Evolutionary conservation across 2,113 vertebrate genomes (phyloP).

Genomic region (Actenoides hombroni): DNA sequence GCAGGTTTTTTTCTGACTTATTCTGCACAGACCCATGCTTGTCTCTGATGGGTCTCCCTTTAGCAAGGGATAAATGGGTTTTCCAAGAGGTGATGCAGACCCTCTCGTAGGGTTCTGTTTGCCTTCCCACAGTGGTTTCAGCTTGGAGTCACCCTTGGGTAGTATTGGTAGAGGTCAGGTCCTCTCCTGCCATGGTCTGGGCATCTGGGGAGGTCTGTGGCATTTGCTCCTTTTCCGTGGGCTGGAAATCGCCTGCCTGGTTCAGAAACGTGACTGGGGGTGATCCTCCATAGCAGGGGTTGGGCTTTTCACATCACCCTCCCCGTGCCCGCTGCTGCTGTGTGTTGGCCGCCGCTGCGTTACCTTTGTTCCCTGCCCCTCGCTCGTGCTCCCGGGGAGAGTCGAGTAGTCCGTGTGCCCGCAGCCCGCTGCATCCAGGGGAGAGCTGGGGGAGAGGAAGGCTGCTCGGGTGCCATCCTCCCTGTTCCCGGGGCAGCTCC

Average conservation of each 20-base stretch:
- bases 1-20: background rate
- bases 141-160: background rate
- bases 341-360: background rate
- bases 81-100: background rate
- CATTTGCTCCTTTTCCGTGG: background rate
- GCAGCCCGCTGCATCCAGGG: background rate
- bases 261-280: background rate
- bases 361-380: background rate
- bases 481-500: background rate
- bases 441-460: background rate
- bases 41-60: fast-evolving
- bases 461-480: background rate
- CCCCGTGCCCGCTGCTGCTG: background rate
- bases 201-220: background rate
- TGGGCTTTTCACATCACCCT: background rate
- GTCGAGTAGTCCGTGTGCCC: fast-evolving
- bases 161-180: background rate
- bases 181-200: background rate
- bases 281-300: background rate
- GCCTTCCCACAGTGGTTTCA: background rate
- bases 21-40: background rate
- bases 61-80: background rate
- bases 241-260: background rate
- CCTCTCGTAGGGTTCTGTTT: fast-evolving
- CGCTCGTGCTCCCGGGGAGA: background rate